A percentile compares a stretch with the other conserved stretches of the same genome.
Evolutionary conservation across 2,888 invertebrate species (phyloP).

Genomic region (Epinotia brunnichana): DNA sequence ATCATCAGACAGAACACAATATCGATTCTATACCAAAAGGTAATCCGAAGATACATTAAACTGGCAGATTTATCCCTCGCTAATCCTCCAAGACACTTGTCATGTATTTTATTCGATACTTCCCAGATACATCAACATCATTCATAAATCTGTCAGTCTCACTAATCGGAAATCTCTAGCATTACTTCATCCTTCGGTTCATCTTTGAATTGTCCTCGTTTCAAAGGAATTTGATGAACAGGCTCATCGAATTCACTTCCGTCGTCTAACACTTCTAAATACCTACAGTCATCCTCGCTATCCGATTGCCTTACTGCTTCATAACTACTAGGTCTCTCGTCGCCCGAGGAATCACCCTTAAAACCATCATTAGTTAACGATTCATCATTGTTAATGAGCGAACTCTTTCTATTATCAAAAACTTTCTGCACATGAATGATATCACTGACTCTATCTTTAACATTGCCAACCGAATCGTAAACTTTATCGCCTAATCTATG

Average conservation of each 20-base stretch:
- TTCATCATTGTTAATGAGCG: constrained; percentile 55
- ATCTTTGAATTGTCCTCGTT: constrained; percentile 53
- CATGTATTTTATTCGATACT: neutral
- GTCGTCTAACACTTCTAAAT: constrained; percentile 77
- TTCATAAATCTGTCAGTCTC: constrained; percentile 35
- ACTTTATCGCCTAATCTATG: constrained; percentile 65
- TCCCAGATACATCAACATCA: neutral
- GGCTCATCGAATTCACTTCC: constrained; percentile 66
- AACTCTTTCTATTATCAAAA: constrained; percentile 61
- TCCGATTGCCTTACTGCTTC: constrained; percentile 63
- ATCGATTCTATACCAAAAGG: neutral
- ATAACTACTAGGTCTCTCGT: constrained; percentile 57
- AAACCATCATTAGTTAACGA: constrained; percentile 58
- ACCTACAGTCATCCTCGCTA: constrained; percentile 71
- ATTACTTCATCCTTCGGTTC: constrained; percentile 47
- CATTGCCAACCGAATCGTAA: constrained; percentile 68
- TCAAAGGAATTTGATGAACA: constrained; percentile 45
- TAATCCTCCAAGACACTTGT: neutral
- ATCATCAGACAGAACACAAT: neutral
- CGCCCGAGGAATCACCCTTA: constrained; percentile 60
- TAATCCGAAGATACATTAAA: neutral
- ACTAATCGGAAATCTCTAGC: constrained; percentile 52
- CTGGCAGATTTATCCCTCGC: neutral
- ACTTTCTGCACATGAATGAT: constrained; percentile 61
- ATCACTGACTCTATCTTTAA: constrained; percentile 62